Conservation (phyloP, 2,797 vertebrate species). For the Percopsis omiscomaycus region DNA sequence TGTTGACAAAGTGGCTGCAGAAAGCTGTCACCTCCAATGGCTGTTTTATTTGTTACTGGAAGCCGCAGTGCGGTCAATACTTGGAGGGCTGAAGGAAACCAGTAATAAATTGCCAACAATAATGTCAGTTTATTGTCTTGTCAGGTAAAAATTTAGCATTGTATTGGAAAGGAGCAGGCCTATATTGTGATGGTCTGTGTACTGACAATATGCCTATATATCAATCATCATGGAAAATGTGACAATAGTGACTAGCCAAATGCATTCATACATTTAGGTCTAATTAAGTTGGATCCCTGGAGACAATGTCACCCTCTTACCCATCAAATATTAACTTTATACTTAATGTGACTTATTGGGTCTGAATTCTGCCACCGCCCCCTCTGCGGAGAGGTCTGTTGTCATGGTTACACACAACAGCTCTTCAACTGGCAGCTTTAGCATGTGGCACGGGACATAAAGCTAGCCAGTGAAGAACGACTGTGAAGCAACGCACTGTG, state of each 20-base stretch:
- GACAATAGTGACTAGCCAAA: not conserved
- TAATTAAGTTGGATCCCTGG: not conserved
- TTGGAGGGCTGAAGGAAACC: constrained; percentile 36
- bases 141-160: not conserved
- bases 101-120: not conserved
- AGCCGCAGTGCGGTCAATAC: constrained; percentile 62
- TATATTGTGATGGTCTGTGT: not conserved
- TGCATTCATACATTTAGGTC: not conserved
- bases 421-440: constrained; percentile 91
- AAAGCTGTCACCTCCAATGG: constrained; percentile 18
- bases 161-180: not conserved
- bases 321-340: not conserved
- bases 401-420: constrained; percentile 87
- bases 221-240: not conserved
- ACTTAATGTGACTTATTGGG: constrained; percentile 8
- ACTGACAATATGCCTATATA: not conserved
- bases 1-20: constrained; percentile 3
- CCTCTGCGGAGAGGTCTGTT: constrained; percentile 59
- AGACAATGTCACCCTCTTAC: constrained; percentile 19
- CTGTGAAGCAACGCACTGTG: constrained; percentile 81
- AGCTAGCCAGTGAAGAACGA: constrained; percentile 91
- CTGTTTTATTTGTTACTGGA: constrained; percentile 17
- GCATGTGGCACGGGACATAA: constrained; percentile 74
- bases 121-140: constrained; percentile 11
- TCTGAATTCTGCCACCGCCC: constrained; percentile 24